Evolutionary conservation across 2,888 invertebrate genomes (phyloP).

Genomic region (Macrosoma leucophasiata): DNA sequence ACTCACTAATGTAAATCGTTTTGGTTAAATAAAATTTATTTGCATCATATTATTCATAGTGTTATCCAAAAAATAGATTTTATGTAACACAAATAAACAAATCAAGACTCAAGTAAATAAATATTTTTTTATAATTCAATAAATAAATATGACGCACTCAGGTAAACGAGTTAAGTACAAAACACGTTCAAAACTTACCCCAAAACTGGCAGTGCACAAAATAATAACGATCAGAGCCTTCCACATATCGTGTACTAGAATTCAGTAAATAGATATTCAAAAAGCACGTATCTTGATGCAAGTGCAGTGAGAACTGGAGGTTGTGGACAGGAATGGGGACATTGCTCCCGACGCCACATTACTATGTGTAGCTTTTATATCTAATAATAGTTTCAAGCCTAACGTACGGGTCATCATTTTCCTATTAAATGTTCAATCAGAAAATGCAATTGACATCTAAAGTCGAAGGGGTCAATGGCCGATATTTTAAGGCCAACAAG

Average conservation of each 20-base stretch:
- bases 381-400: conserved; percentile 34
- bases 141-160: no score
- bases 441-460: no score
- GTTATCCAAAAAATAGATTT: no score
- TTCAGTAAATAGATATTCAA: conserved; percentile 6
- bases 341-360: conserved; percentile 43
- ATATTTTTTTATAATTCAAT: background rate
- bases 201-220: conserved; percentile 6
- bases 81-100: background rate
- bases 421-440: no score
- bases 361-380: conserved; percentile 29
- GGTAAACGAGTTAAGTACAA: no score
- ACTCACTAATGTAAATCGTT: no score
- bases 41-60: no score
- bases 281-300: no score
- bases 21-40: conserved; percentile 3
- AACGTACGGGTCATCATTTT: no score
- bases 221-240: conserved; percentile 9
- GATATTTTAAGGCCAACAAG: no score
- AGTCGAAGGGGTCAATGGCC: no score
- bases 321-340: conserved; percentile 46
- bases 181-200: conserved; percentile 15
- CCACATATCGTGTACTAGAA: background rate
- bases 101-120: background rate
- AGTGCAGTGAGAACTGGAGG: conserved; percentile 32